Conservation (phyloP, 2,797 vertebrate species). For the Gephyroberyx darwinii region DNA sequence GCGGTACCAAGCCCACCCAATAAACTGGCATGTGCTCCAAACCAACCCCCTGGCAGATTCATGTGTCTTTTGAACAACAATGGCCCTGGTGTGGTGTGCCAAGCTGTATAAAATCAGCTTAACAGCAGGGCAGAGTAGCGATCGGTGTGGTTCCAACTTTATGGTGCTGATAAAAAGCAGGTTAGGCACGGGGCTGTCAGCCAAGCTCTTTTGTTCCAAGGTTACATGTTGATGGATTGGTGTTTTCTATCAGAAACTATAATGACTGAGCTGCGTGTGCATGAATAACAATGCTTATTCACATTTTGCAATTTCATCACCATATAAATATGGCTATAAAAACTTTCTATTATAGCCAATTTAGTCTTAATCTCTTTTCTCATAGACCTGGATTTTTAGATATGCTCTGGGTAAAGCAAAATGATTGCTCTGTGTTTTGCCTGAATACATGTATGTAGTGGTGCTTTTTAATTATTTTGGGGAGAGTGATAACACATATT, state of each 20-base stretch:
- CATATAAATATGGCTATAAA: background rate
- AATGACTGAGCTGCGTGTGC: constrained; percentile 14
- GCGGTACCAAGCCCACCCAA: constrained; percentile 67
- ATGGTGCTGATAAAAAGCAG: constrained; percentile 49
- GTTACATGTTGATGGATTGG: constrained; percentile 27
- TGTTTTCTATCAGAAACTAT: constrained; percentile 28
- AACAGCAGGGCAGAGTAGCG: constrained; percentile 45
- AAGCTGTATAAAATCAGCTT: constrained; percentile 56
- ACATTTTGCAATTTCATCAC: constrained; percentile 5
- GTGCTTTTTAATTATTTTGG: background rate
- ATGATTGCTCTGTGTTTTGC: background rate
- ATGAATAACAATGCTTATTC: background rate
- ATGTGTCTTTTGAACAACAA: constrained; percentile 71
- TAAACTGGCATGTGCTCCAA: constrained; percentile 67
- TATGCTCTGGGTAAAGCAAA: background rate
- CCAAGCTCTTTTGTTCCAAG: constrained; percentile 45
- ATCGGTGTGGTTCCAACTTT: constrained; percentile 50
- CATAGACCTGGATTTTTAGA: background rate
- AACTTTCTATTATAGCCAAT: background rate
- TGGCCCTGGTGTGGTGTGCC: constrained; percentile 51
- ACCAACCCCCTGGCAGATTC: constrained; percentile 55
- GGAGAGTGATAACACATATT: background rate
- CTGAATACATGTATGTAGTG: background rate
- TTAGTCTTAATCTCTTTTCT: background rate
- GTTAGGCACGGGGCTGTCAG: constrained; percentile 21